Conservation (phyloP, 2,888 invertebrate genomes). For the Watsonalla cultraria region DNA sequence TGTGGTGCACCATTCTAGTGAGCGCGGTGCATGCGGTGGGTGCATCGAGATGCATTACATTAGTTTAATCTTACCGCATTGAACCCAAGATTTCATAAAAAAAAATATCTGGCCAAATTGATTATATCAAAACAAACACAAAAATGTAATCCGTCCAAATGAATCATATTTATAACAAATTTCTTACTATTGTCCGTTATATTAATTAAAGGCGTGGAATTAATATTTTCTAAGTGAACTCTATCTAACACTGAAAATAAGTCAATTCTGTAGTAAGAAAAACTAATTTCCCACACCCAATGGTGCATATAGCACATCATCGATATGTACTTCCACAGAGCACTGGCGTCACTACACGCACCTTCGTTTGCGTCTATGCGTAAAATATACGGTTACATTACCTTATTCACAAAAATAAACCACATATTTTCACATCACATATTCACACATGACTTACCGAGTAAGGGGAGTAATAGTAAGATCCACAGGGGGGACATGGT, state of each 20-base stretch:
- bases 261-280: constrained; percentile 14
- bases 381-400: too few relatives aligned
- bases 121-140: too few relatives aligned
- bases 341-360: background rate
- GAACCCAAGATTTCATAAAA: too few relatives aligned
- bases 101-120: too few relatives aligned
- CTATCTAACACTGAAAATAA: background rate
- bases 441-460: constrained; percentile 60
- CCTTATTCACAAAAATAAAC: constrained; percentile 3
- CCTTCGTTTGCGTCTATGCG: constrained; percentile 28
- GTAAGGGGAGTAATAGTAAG: constrained; percentile 69
- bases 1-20: constrained; percentile 26
- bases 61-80: too few relatives aligned
- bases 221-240: too few relatives aligned
- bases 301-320: background rate
- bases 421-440: constrained; percentile 26
- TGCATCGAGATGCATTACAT: constrained; percentile 10
- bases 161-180: too few relatives aligned
- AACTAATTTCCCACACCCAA: constrained; percentile 40
- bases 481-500: constrained; percentile 74
- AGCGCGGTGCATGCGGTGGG: constrained; percentile 6
- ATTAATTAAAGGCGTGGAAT: too few relatives aligned
- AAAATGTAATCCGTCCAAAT: too few relatives aligned
- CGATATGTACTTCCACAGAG: background rate
- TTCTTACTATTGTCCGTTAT: too few relatives aligned